Percentiles rank a stretch among this genome's conserved stretches.
phyloP scores from a whole-genome alignment of 2,888 invertebrate genomes.

The Leptopilina myrica region DNA sequence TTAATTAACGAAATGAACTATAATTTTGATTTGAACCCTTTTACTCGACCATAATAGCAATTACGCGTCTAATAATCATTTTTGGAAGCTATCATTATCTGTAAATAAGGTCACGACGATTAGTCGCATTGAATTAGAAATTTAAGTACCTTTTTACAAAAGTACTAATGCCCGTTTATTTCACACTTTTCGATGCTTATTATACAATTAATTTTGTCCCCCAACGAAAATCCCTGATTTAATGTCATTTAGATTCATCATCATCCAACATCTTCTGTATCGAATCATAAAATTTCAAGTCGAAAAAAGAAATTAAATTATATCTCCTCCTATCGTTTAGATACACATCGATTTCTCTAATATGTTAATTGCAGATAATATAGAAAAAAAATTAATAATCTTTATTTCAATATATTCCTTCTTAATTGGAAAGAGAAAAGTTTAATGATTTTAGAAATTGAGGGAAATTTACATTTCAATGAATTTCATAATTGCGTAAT shows the following conservation, averaged over 20 bases:
- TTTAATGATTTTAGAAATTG: constrained; percentile 4
- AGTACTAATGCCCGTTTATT: not conserved
- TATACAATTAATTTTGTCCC: not conserved
- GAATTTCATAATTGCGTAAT: constrained; percentile 6
- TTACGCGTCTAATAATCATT: not conserved
- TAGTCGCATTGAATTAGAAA: constrained; percentile 8
- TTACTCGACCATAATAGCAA: constrained; percentile 2
- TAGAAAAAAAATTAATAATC: not conserved
- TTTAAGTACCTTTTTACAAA: not conserved
- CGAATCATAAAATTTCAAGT: not conserved
- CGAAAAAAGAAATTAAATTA: not conserved
- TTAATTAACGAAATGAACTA: not conserved
- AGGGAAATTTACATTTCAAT: not conserved
- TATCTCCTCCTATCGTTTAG: not conserved
- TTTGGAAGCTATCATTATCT: constrained; percentile 15
- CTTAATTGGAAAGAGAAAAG: constrained; percentile 17
- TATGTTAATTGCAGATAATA: not conserved
- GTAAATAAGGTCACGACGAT: constrained; percentile 16
- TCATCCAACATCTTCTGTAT: not conserved
- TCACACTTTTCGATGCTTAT: not conserved
- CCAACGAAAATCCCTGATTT: not conserved
- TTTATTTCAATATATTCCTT: constrained; percentile 6
- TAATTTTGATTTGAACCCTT: constrained; percentile 13
- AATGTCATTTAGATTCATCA: not conserved
- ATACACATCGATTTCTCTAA: constrained; percentile 1